These are phyloP conservation scores for Drosophila lutescens DNA, from an alignment of 2,888 invertebrate genomes.

Conservation along the genomic window DNA sequence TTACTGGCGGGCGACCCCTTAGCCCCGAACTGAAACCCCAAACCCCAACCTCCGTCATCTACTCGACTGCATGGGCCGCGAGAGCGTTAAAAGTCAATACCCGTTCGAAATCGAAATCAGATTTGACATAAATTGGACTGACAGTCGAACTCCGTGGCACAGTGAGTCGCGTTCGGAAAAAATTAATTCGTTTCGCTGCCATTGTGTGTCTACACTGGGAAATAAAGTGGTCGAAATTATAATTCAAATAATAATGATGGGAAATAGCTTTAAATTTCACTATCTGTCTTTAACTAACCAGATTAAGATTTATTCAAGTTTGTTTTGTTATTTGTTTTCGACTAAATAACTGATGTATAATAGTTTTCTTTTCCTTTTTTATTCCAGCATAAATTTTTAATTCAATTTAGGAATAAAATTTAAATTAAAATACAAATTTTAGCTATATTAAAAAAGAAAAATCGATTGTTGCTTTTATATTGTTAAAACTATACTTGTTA, in stretches of 20 bases:
- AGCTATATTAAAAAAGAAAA: no score
- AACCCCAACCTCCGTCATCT: slow-evolving; percentile 7
- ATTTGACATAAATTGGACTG: slow-evolving; percentile 74
- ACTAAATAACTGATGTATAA: no score
- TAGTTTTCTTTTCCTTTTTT: no score
- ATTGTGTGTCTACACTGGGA: slow-evolving; percentile 27
- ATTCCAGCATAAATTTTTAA: no score
- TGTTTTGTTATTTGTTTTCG: no score
- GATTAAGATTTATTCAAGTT: no score
- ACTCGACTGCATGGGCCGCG: slow-evolving; percentile 27
- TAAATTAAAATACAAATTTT: no score
- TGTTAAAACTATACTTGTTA: no score
- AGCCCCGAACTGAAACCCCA: background rate
- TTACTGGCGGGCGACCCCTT: slow-evolving; percentile 8
- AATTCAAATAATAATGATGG: background rate
- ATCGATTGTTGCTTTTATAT: no score
- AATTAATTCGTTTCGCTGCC: slow-evolving; percentile 71
- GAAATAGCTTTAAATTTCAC: no score
- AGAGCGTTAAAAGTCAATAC: slow-evolving; percentile 60
- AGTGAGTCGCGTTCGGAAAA: slow-evolving; percentile 33
- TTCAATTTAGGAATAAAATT: no score
- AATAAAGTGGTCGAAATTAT: background rate
- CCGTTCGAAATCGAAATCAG: slow-evolving; percentile 68
- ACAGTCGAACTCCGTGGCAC: slow-evolving; percentile 34
- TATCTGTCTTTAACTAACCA: no score